These are phyloP conservation scores for Leptopilina myrica DNA, from an alignment of 2,888 invertebrate genomes.

Conservation along the genomic window DNA sequence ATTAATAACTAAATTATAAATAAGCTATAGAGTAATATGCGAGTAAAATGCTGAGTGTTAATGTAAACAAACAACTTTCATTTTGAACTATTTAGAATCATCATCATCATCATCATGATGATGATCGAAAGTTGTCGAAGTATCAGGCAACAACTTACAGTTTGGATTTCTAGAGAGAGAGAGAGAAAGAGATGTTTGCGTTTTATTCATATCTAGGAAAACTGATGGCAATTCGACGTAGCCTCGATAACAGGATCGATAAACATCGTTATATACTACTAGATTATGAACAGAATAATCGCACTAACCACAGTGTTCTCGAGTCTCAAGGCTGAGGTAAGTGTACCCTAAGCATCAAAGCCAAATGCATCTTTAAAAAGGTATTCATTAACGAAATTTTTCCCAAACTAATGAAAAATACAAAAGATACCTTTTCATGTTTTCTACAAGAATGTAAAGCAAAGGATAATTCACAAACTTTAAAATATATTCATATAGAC, in stretches of 20 bases:
- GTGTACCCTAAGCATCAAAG: neutral
- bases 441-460: no score
- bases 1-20: no score
- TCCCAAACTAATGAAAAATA: neutral
- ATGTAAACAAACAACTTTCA: neutral
- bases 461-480: no score
- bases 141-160: constrained; percentile 50
- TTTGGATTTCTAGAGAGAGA: constrained; percentile 22
- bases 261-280: constrained; percentile 71
- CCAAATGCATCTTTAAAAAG: constrained; percentile 2
- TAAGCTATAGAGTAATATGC: no score
- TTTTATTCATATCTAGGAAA: constrained; percentile 50
- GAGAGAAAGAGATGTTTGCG: constrained; percentile 44
- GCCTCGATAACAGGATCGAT: constrained; percentile 72
- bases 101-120: neutral
- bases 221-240: constrained; percentile 46
- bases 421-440: no score
- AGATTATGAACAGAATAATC: constrained; percentile 62
- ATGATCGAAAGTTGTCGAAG: constrained; percentile 52
- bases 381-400: neutral
- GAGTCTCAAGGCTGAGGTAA: constrained; percentile 56
- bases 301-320: constrained; percentile 51
- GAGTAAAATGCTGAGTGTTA: no score
- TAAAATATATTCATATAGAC: no score
- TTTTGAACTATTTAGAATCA: no score